Percentiles rank a stretch among this genome's conserved stretches.
Evolutionary conservation across 2,888 invertebrate species (phyloP).

Genomic region (Polyommatus icarus): DNA sequence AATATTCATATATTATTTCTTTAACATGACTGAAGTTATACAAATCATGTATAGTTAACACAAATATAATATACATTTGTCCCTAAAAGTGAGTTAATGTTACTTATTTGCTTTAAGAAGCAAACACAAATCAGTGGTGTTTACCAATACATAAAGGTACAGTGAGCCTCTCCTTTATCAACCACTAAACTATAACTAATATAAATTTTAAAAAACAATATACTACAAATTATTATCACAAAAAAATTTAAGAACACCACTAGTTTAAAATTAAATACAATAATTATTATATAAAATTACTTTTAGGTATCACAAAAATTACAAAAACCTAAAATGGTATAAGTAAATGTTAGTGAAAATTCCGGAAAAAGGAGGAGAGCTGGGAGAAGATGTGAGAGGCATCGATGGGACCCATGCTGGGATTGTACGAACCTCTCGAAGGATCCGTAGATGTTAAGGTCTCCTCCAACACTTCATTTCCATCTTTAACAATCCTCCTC

Average conservation of each 20-base stretch:
- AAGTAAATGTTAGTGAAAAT: slow-evolving; percentile 53
- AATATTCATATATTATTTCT: too few species aligned
- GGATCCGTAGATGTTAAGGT: slow-evolving; percentile 43
- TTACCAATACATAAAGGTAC: neutral
- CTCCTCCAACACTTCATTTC: slow-evolving; percentile 67
- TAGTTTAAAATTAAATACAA: neutral
- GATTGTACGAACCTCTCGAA: slow-evolving; percentile 45
- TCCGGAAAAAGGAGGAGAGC: slow-evolving; percentile 61
- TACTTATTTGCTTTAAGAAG: too few species aligned
- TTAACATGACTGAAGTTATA: too few species aligned
- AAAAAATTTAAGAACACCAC: neutral
- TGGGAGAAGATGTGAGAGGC: slow-evolving; percentile 58
- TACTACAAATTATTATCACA: neutral
- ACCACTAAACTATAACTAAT: neutral
- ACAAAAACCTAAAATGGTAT: slow-evolving; percentile 30
- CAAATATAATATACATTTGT: too few species aligned
- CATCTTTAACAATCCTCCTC: slow-evolving; percentile 65
- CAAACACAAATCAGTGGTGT: neutral
- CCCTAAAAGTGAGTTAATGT: too few species aligned
- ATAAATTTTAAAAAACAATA: neutral
- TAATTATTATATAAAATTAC: neutral
- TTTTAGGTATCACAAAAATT: slow-evolving; percentile 38
- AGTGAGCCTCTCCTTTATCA: neutral
- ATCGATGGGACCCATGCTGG: slow-evolving; percentile 53
- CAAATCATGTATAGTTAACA: too few species aligned